Percentiles rank a stretch among this genome's conserved stretches.
Evolutionary conservation across 2,113 vertebrate species (phyloP).

Genomic region (Panthera leo): DNA sequence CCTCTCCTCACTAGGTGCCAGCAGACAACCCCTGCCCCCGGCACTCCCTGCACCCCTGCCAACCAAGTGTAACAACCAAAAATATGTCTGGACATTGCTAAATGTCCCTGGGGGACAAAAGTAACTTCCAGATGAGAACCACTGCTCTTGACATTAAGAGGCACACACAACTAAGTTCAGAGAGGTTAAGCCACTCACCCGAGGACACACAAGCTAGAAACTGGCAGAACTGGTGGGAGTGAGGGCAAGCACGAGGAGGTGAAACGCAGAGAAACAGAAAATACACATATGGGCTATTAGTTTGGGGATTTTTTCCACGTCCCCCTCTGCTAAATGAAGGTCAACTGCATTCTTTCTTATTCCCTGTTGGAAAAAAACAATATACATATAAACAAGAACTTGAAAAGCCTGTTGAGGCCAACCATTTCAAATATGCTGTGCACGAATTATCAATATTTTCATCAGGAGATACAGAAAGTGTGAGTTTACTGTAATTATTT

Average conservation of each 20-base stretch:
- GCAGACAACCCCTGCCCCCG: not conserved
- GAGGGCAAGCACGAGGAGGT: rapidly evolving
- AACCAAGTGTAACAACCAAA: not conserved
- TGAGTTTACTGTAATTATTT: slow-evolving; percentile 37
- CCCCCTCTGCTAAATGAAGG: not conserved
- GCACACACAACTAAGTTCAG: not conserved
- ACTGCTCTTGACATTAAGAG: not conserved
- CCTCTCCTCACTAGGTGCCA: not conserved
- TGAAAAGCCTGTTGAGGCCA: slow-evolving; percentile 19
- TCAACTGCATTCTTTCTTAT: not conserved
- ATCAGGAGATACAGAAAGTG: slow-evolving; percentile 38
- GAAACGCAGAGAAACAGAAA: not conserved
- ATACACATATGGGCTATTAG: not conserved
- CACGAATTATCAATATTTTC: slow-evolving; percentile 9
- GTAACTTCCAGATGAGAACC: not conserved
- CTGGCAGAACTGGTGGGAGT: rapidly evolving
- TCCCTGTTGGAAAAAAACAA: not conserved
- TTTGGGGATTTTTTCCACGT: not conserved
- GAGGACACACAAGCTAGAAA: not conserved
- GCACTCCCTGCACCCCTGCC: too few species aligned
- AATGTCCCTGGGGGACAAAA: not conserved
- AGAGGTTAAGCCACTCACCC: not conserved
- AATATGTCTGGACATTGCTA: not conserved
- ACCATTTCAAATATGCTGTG: slow-evolving; percentile 41
- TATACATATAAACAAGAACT: not conserved